Evolutionary conservation across 2,113 vertebrate genomes (phyloP), one percentile per base, ranked within the genome.

Genomic region (Cisticola juncidis): DNA sequence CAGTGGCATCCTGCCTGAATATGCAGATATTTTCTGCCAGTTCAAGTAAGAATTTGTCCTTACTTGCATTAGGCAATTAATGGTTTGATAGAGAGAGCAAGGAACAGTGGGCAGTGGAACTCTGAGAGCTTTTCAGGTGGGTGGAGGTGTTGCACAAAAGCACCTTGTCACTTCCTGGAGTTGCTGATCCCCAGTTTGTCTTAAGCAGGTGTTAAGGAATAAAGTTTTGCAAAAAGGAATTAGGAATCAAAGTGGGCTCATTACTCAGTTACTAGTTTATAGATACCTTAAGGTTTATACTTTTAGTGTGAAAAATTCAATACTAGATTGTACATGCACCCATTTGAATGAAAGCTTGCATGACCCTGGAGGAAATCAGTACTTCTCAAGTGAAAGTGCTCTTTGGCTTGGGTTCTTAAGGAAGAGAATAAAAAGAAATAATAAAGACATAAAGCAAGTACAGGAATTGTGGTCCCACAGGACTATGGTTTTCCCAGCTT

Each of bases 11-110:
- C 98, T 98, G 11, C 98, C 99, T 0, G 99, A 99, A 88, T 99
- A 99, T 3, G 99, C 99, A 1, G 99, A 99, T 69, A 99, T 99
- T 95, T 99, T 99, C 97, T 99, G 99, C 96, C 99, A 99, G 90
- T 99, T 99, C 98, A 99, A 99, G 99, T 99, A 98, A 99, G 99
- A 98, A 36, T 69, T 51, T 21, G 2, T 22, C 45, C 51, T 69
- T 60, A 20, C 11, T 89, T 88, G 40, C 26, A 11, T 31, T 23
- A 29, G 29, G 20, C 28, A 77, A 25, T 54, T 23, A 38, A 31
- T 54, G 25, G 13, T 65, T 81, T 64, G 48, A 45, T 26, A 58
- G 31, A 48, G 47, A 53, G 35, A 44, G 19, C 56, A 66, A 73
- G 28, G 79, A 47, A 8, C 6, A 38, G 24, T n/a, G 40, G 36